Base-by-base conservation (phyloP, 2,888 invertebrate genomes). In the Harmothoe impar region DNA sequence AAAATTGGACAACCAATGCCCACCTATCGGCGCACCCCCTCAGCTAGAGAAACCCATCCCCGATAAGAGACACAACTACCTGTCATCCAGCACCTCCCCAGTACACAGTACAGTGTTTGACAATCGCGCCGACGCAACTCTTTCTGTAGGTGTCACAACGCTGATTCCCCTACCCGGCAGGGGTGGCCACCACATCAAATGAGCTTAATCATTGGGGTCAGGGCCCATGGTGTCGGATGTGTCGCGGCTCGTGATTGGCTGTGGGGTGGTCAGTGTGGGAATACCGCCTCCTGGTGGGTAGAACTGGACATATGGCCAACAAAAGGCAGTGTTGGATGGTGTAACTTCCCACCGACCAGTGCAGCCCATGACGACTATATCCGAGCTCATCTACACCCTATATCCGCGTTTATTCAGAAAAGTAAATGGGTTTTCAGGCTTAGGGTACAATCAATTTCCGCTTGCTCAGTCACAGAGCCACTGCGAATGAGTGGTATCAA, bases 81-180 rank as follows among this genome's bases (percentile, higher is more conserved):
- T 77, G 77, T 77, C 77, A 77, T 17, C 77, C 43, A 43, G 43
- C 43, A 43, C 43, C 43, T 43, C 43, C 43, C 43, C 3, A 43
- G 17, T 31, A 25, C 25, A 29, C 29, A 25, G 31, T 31, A 77
- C 29, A 77, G 31, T 77, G 77, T 77, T 29, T 77, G 77, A 25
- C 25, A 10, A 77, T 77, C 31, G 77, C 77, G 77, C 77, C 3
- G 25, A 77, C 77, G 77, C 77, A 77, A 77, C 77, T 17, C 5
- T 77, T 77, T 77, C 77, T 31, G 25, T 29, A 77, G 77, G 77
- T 77, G 77, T 77, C 77, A 77, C 77, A 77, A 77, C 31, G 31
- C 29, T 31, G 77, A n/a, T 77, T 77, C 31, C 25, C 77, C 77
- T 5, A 5, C 77, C 3, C 77, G 31, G 77, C 31, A 31, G 77